Conservation (phyloP, 2,888 invertebrate species). For the Hypsopygia costalis region DNA sequence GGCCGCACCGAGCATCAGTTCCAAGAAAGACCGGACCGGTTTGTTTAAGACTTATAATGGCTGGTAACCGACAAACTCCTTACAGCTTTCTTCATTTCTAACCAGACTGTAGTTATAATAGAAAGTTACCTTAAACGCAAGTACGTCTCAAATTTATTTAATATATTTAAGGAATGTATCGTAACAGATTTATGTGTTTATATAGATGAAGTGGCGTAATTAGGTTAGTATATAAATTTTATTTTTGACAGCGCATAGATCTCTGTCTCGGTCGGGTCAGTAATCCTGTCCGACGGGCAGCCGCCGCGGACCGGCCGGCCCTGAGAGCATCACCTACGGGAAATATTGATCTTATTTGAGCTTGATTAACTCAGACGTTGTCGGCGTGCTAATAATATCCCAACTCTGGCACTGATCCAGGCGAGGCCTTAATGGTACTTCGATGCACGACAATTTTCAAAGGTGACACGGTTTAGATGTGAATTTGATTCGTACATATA, state of each 20-base stretch:
- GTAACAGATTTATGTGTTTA: neutral
- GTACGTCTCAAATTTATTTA: neutral
- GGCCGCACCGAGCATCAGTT: conserved; percentile 25
- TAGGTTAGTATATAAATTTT: conserved; percentile 16
- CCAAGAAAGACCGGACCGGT: conserved; percentile 37
- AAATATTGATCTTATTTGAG: conserved; percentile 79
- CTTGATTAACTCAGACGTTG: conserved; percentile 77
- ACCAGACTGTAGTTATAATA: conserved; percentile 8
- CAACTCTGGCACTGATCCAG: conserved; percentile 71
- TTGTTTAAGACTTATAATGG: conserved; percentile 28
- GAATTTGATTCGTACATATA: conserved; percentile 20
- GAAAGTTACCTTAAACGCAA: conserved; percentile 10
- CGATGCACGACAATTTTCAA: conserved; percentile 72
- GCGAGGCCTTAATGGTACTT: conserved; percentile 76
- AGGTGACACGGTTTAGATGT: conserved; percentile 56
- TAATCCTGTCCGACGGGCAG: conserved; percentile 33
- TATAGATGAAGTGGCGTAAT: neutral
- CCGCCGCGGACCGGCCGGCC: conserved; percentile 31
- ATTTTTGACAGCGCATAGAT: conserved; percentile 30
- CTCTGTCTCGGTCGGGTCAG: conserved; percentile 24
- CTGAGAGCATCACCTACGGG: conserved; percentile 66
- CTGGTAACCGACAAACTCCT: conserved; percentile 17
- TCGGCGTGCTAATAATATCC: conserved; percentile 75
- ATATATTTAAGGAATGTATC: neutral
- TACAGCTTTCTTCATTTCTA: conserved; percentile 17